Conservation (phyloP, 2,113 vertebrate genomes). For the Platichthys flesus region DNA sequence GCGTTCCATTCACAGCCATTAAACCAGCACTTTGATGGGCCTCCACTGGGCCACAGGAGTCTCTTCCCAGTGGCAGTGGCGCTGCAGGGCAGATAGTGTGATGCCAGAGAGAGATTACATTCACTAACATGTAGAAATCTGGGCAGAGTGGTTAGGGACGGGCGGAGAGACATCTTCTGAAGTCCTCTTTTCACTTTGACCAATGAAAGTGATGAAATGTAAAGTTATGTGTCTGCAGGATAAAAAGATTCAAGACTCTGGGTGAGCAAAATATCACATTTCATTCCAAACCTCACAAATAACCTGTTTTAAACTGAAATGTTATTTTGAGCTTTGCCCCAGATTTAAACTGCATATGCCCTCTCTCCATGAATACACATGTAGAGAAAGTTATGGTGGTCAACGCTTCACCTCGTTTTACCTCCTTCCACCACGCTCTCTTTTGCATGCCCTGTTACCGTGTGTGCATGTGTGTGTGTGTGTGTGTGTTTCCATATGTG, state of each 20-base stretch:
- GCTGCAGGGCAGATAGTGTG: background rate
- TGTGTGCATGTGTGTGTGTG: background rate
- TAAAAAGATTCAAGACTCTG: no score
- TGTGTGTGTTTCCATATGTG: background rate
- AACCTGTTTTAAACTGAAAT: no score
- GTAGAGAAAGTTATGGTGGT: slow-evolving; percentile 1
- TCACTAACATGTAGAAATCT: background rate
- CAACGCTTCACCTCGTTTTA: slow-evolving; percentile 24
- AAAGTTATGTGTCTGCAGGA: no score
- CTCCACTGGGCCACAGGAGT: background rate
- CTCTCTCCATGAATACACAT: background rate
- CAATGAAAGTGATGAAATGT: slow-evolving; percentile 7
- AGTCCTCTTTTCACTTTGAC: slow-evolving; percentile 10
- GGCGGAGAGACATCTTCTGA: background rate
- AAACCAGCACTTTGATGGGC: no score
- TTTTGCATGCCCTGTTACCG: background rate
- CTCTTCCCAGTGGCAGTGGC: slow-evolving; percentile 10
- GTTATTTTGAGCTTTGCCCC: no score
- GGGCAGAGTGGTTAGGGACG: background rate
- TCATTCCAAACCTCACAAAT: no score
- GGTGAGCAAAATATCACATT: no score
- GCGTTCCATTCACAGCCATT: no score
- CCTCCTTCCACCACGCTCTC: background rate
- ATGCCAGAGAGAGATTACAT: background rate
- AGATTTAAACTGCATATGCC: no score